Evolutionary conservation across 2,888 invertebrate species (phyloP), one percentile per base, ranked within the genome.

Genomic region (Glaucopsyche alexis): DNA sequence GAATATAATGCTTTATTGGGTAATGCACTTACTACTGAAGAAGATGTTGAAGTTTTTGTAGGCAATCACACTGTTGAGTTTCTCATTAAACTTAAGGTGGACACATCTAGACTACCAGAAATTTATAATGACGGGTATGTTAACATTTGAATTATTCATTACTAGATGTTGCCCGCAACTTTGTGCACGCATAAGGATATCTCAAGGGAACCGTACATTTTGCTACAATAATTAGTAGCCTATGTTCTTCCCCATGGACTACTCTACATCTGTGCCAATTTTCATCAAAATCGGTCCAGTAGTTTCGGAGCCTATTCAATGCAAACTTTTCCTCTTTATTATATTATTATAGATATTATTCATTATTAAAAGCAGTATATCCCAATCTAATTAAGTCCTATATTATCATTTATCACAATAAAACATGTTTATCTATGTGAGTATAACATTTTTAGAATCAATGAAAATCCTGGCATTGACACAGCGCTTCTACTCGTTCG

Each of bases 31-130:
- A 90, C 94, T 69, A 85, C 90, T 67, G 90, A 93, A 75, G 90
- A 94, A 74, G 94, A 96, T 81, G 89, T 96, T 71, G 96, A 96
- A 88, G 93, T 96, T 45, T 93, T 93, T 83, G 94, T 95, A 6
- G 93, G 94, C n/a, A 87, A 88, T 75, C 94, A 94, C 78, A 85
- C 91, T 45, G 94, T 95, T 0, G 94, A 94, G 81, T 95, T 96
- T 82, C 82, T 96, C 47, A 95, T 96, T 75, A 94, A 91, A 79
- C 87, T 96, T 3, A 93, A 94, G 79, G 89, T 96, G 47, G 95
- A 96, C 80, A 94, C 94, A 78, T 93, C 94, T 14, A 87, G 90
- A 76, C 85, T 96, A 75, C 95, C 96, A 49, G 93, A 94, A 77
- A 83, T 94, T 38, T 91, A 91, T 76, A 84, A 83, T 81, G 88